Base-by-base conservation (phyloP, 2,113 vertebrate species). In the Charina bottae region DNA sequence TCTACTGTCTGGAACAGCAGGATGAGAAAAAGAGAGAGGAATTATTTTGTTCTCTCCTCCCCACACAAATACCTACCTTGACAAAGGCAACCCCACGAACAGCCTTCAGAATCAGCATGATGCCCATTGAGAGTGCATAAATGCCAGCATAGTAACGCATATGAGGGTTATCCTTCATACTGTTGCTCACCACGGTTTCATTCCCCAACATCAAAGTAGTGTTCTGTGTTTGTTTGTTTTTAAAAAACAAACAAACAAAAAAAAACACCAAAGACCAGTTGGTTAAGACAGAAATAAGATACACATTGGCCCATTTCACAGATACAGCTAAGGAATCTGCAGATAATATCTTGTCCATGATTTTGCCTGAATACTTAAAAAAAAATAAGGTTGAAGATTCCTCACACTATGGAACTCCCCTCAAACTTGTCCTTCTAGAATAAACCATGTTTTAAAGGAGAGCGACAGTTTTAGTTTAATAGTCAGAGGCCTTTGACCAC, bases 91-190 rank as follows among this genome's bases (percentile, higher is more conserved):
- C 94, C 0, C 99, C 99, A 62, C 98, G 97, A 46, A 99, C 93
- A 53, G 98, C 97, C 95, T 99, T 99, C 95, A 99, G 96, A 15
- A 99, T 92, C 92, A 99, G 97, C 98, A 99, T 99, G 90, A 98
- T 97, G 2, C 96, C 98, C 99, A 99, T 99, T n/a, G 98, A 99
- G 84, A 98, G 97, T 1, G 98, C 97, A 0, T 99, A 99, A 95
- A 99, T 96, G 55, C 97, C 96, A 21, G 98, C 97, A 0, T 99
- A 99, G 95, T 98, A 98, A 58, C 97, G 98, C 98, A 99, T 98
- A 94, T 96, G 95, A 89, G 98, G 99, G 83, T 99, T 98, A 94
- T 99, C 99, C 92, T 98, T 98, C 98, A 99, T 99, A 92, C 98
- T 99, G 94, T 60, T 90, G 84, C 98, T 98, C 95, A 98, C 89